phyloP scores from a whole-genome alignment of 1,140 invertebrate genomes.

The Cotesia typhae region DNA sequence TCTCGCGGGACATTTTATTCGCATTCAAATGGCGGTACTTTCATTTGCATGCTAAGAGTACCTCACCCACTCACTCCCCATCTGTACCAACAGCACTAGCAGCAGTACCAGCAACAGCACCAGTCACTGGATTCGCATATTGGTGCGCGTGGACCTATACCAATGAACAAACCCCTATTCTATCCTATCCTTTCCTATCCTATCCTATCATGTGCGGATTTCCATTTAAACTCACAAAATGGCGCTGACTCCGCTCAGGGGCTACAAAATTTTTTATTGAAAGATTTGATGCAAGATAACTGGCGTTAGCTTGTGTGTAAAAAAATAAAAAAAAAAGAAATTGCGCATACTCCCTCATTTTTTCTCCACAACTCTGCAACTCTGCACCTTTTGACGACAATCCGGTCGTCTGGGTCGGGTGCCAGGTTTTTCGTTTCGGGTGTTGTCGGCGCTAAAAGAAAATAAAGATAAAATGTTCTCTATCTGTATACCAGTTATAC shows the following conservation, averaged over 20 bases:
- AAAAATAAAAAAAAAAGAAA: slow-evolving; percentile 26
- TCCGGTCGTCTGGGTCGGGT: slow-evolving; percentile 51
- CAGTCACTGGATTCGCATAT: not conserved
- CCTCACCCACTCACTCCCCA: slow-evolving; percentile 44
- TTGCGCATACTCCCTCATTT: slow-evolving; percentile 23
- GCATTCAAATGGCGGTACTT: slow-evolving; percentile 65
- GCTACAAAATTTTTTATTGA: slow-evolving; percentile 68
- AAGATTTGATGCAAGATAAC: slow-evolving; percentile 64
- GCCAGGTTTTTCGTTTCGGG: no score
- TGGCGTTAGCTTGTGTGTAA: slow-evolving; percentile 26
- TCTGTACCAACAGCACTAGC: slow-evolving; percentile 43
- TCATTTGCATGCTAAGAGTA: slow-evolving; percentile 67
- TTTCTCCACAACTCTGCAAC: slow-evolving; percentile 14
- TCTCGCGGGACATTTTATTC: slow-evolving; percentile 57
- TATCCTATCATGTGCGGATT: slow-evolving; percentile 50
- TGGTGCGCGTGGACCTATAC: slow-evolving; percentile 24
- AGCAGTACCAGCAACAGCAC: no score
- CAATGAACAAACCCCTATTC: slow-evolving; percentile 39
- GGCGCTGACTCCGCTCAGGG: slow-evolving; percentile 61
- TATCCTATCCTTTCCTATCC: slow-evolving; percentile 41
- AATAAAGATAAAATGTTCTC: slow-evolving; percentile 62
- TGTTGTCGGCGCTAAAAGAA: no score
- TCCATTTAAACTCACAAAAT: slow-evolving; percentile 68
- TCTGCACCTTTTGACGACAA: slow-evolving; percentile 22
- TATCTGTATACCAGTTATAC: slow-evolving; percentile 53